Evolutionary conservation across 2,113 vertebrate genomes (phyloP), one percentile per base, ranked within the genome.

Genomic region (Podarcis raffonei): DNA sequence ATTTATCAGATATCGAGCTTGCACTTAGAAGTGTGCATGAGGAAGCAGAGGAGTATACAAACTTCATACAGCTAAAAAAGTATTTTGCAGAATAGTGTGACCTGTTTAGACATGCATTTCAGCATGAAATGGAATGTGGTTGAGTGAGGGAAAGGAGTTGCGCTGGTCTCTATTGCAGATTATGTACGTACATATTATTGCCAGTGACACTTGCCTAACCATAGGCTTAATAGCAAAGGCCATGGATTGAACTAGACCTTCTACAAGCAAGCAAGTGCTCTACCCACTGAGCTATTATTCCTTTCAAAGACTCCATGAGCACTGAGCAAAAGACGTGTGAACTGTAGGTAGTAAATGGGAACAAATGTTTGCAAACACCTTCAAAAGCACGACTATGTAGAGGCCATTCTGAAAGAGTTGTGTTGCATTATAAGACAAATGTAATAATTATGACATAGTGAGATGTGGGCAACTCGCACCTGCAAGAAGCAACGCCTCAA

Each of bases 91-190:
- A 76, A n/a, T 3, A 18, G 37, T 6, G 20, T 65, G 27, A 25
- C 80, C 7, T 88, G 71, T 83, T 35, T 39, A 53, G 66, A 71
- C 87, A 83, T 65, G 80, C 65, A 8, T 27, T 65, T 62, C 4
- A 65, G 35, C 48, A 65, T 81, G 68, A 15, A 82, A 65, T 82
- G 80, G 68, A 87, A 87, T 82, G 86, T 65, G 32, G 79, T 25
- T 72, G 79, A 62, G 27, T 69, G 22, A 74, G 12, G 9, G 35
- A 59, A 81, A 42, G 35, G 18, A n/a, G 69, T 65, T 39, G n/a
- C 42, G 18, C 37, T 88, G 53, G 53, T 27, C 78, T 74, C 57
- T 35, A 65, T 66, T 39, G 42, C 22, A 57, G 74, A 65, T 16
- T 7, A 59, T 18, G 12, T 5, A 37, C 69, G 37, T 37, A 37